phyloP scores from a whole-genome alignment of 2,797 vertebrate genomes.

The Hypotaenidia philippensis region DNA sequence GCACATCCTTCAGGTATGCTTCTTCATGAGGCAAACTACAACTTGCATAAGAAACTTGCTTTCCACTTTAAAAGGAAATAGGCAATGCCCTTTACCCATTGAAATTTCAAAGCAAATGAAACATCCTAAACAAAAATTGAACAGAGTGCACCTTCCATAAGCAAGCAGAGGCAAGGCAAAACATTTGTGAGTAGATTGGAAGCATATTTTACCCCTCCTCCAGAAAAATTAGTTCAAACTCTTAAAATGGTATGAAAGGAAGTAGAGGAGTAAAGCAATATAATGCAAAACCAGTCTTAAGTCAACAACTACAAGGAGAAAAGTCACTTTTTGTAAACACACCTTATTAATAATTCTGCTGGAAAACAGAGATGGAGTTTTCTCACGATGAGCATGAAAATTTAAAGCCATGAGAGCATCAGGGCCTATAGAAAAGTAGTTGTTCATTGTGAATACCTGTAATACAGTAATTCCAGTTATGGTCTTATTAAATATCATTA shows the following conservation, averaged over 20 bases:
- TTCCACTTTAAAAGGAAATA: background rate
- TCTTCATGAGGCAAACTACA: background rate
- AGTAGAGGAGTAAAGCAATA: background rate
- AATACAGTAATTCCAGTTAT: conserved; percentile 24
- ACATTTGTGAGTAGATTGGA: background rate
- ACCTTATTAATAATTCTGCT: conserved; percentile 99
- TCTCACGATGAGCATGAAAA: conserved; percentile 95
- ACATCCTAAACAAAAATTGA: background rate
- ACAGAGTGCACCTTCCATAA: background rate
- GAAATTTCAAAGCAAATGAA: background rate
- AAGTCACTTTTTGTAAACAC: conserved; percentile 61
- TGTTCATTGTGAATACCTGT: conserved; percentile 97
- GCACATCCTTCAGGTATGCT: background rate
- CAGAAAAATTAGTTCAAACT: background rate
- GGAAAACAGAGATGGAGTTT: conserved; percentile 96
- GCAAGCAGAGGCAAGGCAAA: background rate
- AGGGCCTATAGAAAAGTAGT: conserved; percentile 97
- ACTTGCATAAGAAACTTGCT: background rate
- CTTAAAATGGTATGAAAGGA: background rate
- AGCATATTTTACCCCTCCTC: background rate
- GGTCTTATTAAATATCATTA: background rate
- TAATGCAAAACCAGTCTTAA: background rate
- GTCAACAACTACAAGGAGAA: background rate
- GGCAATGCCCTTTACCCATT: background rate
- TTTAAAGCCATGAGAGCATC: conserved; percentile 98